phyloP scores from a whole-genome alignment of 1,140 invertebrate genomes.

The Drosophila oshimai region DNA sequence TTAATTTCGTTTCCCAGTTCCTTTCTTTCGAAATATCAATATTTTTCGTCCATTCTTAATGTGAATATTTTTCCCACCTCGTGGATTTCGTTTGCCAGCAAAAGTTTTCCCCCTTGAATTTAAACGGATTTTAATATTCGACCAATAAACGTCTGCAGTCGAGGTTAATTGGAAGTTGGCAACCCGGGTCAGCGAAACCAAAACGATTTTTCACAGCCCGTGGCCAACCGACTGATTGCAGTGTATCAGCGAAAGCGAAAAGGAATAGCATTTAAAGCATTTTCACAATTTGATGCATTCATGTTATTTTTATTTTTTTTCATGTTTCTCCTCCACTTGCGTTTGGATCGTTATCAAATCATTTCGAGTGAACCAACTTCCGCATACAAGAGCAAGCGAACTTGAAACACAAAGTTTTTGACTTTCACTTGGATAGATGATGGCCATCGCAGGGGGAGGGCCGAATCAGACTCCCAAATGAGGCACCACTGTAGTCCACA shows the following conservation, averaged over 20 bases:
- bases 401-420: constrained; percentile 50
- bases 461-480: constrained; percentile 59
- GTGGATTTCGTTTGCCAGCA: background rate
- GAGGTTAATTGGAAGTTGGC: constrained; percentile 20
- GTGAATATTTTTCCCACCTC: background rate
- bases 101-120: background rate
- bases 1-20: no score
- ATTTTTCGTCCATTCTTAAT: no score
- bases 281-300: constrained; percentile 29
- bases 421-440: constrained; percentile 52
- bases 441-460: background rate
- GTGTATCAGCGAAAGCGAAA: background rate
- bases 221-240: constrained; percentile 20
- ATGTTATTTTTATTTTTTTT: constrained; percentile 6
- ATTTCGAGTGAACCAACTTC: constrained; percentile 30
- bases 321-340: background rate
- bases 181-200: constrained; percentile 1
- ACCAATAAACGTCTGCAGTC: constrained; percentile 14
- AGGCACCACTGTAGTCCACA: constrained; percentile 49
- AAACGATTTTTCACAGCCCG: constrained; percentile 30
- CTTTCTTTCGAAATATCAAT: no score
- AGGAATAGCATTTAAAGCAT: constrained; percentile 6
- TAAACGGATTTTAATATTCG: constrained; percentile 11
- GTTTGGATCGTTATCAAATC: constrained; percentile 34
- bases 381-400: constrained; percentile 50